Evolutionary conservation across 2,888 invertebrate genomes (phyloP).

Genomic region (Nemotelus nigrinus): DNA sequence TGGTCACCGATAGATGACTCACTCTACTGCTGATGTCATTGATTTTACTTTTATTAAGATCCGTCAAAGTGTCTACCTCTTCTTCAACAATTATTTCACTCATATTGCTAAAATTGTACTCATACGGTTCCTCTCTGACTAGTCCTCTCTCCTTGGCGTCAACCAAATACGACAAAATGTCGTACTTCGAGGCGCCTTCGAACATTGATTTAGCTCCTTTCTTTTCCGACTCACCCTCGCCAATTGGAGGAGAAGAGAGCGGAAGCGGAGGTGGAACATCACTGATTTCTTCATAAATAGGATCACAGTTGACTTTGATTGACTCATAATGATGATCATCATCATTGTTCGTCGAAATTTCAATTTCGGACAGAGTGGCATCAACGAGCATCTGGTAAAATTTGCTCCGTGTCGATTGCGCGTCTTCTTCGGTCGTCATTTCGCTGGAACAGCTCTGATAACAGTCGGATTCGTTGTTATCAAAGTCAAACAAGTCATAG

Average conservation of each 20-base stretch:
- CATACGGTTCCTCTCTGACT: constrained; percentile 76
- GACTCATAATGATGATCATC: constrained; percentile 80
- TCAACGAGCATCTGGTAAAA: constrained; percentile 80
- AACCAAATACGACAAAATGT: constrained; percentile 88
- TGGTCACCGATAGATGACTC: constrained; percentile 82
- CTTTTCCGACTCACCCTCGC: constrained; percentile 76
- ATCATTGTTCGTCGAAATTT: constrained; percentile 70
- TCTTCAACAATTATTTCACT: constrained; percentile 67
- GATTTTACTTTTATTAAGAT: constrained; percentile 65
- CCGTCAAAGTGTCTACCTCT: constrained; percentile 70
- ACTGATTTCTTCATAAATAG: constrained; percentile 81
- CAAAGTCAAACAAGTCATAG: constrained; percentile 80
- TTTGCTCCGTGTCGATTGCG: constrained; percentile 73
- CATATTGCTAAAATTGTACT: constrained; percentile 70
- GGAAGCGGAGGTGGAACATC: constrained; percentile 84
- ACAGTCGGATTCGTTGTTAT: constrained; percentile 73
- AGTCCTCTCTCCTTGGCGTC: constrained; percentile 84
- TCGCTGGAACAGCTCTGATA: constrained; percentile 77
- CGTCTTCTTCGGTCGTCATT: constrained; percentile 73
- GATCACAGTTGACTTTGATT: constrained; percentile 71
- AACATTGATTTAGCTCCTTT: constrained; percentile 78
- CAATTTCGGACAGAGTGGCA: constrained; percentile 75
- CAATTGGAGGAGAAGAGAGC: constrained; percentile 78
- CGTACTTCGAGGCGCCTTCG: constrained; percentile 86
- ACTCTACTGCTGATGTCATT: constrained; percentile 74